phyloP scores from a whole-genome alignment of 2,888 invertebrate genomes.

The Xylocampa areola region DNA sequence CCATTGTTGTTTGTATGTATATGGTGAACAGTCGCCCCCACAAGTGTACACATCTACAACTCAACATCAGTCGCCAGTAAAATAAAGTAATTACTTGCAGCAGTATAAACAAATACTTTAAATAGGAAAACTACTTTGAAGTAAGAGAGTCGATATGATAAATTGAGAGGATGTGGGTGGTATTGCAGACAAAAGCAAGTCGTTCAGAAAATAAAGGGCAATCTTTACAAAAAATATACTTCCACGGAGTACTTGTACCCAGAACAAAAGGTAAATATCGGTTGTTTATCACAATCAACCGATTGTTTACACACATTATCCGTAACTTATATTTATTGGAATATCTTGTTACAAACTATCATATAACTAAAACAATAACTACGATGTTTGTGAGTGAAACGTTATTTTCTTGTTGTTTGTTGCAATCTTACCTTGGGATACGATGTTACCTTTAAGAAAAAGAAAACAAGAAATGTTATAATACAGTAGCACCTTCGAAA shows the following conservation, averaged over 20 bases:
- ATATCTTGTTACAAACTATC: conserved; percentile 1
- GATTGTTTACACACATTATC: conserved; percentile 4
- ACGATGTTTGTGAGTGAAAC: neutral
- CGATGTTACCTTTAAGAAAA: conserved; percentile 58
- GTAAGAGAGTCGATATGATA: neutral
- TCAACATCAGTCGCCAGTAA: conserved; percentile 7
- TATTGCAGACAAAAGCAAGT: neutral
- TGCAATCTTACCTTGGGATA: conserved; percentile 47
- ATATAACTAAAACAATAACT: conserved; percentile 5
- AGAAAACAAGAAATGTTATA: conserved; percentile 48
- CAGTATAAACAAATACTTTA: conserved; percentile 4
- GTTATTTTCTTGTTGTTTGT: conserved; percentile 25
- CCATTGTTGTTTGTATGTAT: conserved; percentile 55
- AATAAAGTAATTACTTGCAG: conserved; percentile 1
- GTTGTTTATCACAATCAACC: conserved; percentile 3
- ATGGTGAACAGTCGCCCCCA: conserved; percentile 46
- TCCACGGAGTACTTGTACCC: neutral
- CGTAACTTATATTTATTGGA: conserved; percentile 7
- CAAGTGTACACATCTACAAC: conserved; percentile 3
- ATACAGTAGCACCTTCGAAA: conserved; percentile 39
- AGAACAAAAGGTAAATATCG: conserved; percentile 1
- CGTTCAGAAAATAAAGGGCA: neutral
- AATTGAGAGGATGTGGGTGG: neutral
- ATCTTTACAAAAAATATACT: neutral
- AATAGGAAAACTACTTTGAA: conserved; percentile 8